Conservation (phyloP, 2,113 vertebrate species). For the Myiozetetes cayanensis region DNA sequence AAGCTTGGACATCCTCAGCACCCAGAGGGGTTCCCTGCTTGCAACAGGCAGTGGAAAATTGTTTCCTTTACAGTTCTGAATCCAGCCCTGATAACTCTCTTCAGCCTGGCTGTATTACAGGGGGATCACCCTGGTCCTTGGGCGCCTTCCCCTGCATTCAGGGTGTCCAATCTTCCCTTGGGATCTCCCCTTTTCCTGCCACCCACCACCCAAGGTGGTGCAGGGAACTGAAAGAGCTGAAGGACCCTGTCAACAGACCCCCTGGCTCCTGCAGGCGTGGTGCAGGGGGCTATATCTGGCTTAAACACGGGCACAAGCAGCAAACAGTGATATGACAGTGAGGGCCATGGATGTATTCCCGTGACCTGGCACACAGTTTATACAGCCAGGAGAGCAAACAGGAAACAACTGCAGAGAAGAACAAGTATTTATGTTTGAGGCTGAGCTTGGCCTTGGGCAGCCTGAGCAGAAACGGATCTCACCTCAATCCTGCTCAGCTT, state of each 20-base stretch:
- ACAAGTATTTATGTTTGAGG: neutral
- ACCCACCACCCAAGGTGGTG: neutral
- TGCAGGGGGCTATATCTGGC: neutral
- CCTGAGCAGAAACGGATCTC: fast-evolving
- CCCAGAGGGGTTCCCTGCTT: neutral
- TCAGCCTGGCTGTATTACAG: fast-evolving
- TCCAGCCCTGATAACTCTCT: neutral
- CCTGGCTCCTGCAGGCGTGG: fast-evolving
- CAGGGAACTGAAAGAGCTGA: neutral
- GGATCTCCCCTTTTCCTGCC: neutral
- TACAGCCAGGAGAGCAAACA: neutral
- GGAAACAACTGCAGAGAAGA: neutral
- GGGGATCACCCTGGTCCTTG: neutral
- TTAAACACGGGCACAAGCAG: neutral
- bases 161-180: neutral
- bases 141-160: neutral
- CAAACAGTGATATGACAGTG: neutral
- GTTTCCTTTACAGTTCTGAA: neutral
- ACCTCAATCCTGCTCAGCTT: neutral
- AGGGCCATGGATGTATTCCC: neutral
- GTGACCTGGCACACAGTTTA: neutral
- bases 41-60: neutral
- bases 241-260: neutral
- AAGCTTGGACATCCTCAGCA: neutral
- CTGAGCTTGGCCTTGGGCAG: neutral